A percentile compares a stretch with the other conserved stretches of the same genome.
phyloP scores from a whole-genome alignment of 1,140 invertebrate species.

The Arion vulgaris region DNA sequence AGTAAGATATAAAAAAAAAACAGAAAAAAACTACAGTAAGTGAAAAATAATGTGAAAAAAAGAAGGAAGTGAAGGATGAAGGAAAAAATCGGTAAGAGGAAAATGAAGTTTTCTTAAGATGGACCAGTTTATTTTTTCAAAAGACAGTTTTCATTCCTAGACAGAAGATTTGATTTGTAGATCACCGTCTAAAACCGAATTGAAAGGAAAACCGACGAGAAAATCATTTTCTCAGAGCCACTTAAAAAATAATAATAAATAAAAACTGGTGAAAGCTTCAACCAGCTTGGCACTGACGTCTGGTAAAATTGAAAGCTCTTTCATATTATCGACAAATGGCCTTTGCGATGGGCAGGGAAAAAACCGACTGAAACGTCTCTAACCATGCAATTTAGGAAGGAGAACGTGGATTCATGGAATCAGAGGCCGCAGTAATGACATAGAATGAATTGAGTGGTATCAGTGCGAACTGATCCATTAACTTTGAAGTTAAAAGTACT shows the following conservation, averaged over 20 bases:
- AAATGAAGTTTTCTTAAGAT: too few relatives aligned
- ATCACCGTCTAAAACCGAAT: not conserved
- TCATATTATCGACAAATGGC: not conserved
- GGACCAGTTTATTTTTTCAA: not conserved
- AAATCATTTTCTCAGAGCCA: not conserved
- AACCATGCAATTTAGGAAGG: not conserved
- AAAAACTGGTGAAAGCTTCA: not conserved
- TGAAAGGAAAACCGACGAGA: not conserved
- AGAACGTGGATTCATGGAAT: not conserved
- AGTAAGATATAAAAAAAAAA: too few relatives aligned
- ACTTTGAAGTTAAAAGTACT: conserved; percentile 3
- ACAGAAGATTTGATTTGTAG: not conserved
- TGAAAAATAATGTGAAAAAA: too few relatives aligned
- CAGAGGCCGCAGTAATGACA: not conserved
- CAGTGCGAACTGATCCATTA: not conserved
- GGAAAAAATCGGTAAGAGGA: too few relatives aligned
- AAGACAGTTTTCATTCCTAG: not conserved
- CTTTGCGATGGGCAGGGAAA: not conserved
- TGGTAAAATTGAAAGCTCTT: not conserved
- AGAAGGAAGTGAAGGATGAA: too few relatives aligned
- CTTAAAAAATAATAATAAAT: not conserved
- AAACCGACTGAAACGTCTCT: not conserved
- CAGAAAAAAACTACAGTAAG: too few relatives aligned
- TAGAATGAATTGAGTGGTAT: conserved; percentile 8
- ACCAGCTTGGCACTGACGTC: not conserved